Base-by-base conservation (phyloP, 2,888 invertebrate species). In the Hermaeophaga mercurialis region DNA sequence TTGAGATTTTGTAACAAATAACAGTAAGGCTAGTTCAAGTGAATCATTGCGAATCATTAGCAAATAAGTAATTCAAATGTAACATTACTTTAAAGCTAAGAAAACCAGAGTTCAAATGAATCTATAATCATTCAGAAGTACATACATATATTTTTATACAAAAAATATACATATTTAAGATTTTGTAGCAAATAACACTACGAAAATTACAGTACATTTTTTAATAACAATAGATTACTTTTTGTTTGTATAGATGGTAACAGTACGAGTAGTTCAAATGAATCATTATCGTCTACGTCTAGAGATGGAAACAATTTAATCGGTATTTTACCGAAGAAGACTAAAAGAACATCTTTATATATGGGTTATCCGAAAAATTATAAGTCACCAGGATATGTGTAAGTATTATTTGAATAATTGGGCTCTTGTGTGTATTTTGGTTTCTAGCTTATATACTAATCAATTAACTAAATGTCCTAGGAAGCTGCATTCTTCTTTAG, bases 221-320 rank as follows among this genome's bases (percentile, higher is more conserved):
- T n/a, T n/a, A n/a, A 11, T 22, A 6, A 1, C 7, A 47, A 15
- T 6, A 12, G n/a, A 39, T 18, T 17, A 15, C 24, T 43, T 43
- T 8, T 43, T 14, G 3, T 19, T 19, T 24, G 67, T 70, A 33
- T 58, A 73, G 76, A 75, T 38, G 69, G 75, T 19, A 78, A 78
- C 59, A 77, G 77, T 64, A 89, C 88, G 12, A 89, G 91, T 77
- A 92, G 92, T 80, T 91, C 92, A 14, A 90, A 88, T 68, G 93
- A 94, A 80, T 93, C 93, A 0, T 87, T 92, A 43, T 88, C 88
- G 62, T 88, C 88, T 55, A 80, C 81, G 67, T 86, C 86, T 22
- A 80, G 85, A 73, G 80, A 85, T 70, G 66, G 82, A 74, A 70
- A 67, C 34, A 72, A 71, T 36, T 65, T 67, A 66, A 72, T 61